Conservation (phyloP, 2,888 invertebrate genomes). For the Augochlorella aurata region DNA sequence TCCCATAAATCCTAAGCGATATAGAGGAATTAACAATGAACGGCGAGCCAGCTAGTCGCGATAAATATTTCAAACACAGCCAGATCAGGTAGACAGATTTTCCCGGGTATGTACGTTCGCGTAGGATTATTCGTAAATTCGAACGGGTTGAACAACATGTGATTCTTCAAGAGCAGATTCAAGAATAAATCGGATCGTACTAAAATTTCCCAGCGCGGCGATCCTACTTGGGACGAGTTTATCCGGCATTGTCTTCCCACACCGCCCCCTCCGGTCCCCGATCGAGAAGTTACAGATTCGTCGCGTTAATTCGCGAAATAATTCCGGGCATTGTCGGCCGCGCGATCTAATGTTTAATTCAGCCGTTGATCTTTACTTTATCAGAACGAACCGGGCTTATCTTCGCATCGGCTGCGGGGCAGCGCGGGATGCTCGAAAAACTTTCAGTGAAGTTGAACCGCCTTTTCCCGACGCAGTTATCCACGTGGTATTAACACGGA, state of each 20-base stretch:
- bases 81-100: too few relatives aligned
- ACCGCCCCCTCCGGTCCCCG: neutral
- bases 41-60: too few relatives aligned
- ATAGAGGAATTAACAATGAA: too few relatives aligned
- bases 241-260: neutral
- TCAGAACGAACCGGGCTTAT: conserved; percentile 66
- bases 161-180: too few relatives aligned
- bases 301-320: conserved; percentile 52
- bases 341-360: conserved; percentile 66
- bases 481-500: conserved; percentile 70
- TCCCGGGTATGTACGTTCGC: too few relatives aligned
- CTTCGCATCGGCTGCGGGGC: conserved; percentile 45
- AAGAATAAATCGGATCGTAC: too few relatives aligned
- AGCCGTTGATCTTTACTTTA: conserved; percentile 68
- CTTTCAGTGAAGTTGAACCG: conserved; percentile 65
- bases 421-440: conserved; percentile 63
- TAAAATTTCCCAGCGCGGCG: neutral
- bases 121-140: too few relatives aligned
- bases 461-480: conserved; percentile 64
- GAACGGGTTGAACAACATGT: too few relatives aligned
- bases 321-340: conserved; percentile 41
- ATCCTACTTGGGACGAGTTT: neutral
- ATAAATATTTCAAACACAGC: too few relatives aligned
- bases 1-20: too few relatives aligned
- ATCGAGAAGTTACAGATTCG: neutral